Conservation (phyloP, 2,113 vertebrate genomes). For the Spermophilus dauricus region DNA sequence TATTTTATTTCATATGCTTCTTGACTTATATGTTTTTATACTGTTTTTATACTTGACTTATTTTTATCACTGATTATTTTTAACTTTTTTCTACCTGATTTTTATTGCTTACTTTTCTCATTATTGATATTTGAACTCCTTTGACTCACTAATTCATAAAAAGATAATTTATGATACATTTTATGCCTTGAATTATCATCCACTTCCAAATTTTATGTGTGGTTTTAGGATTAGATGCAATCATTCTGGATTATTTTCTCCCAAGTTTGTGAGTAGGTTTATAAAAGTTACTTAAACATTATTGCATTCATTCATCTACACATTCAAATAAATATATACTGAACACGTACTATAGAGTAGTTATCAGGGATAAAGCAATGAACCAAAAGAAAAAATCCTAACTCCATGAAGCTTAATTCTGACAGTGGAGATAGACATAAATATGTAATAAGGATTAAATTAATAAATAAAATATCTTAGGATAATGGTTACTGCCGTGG, state of each 20-base stretch:
- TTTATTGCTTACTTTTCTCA: constrained; percentile 25
- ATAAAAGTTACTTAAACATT: constrained; percentile 6
- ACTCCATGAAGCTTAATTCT: neutral
- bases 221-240: neutral
- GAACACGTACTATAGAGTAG: neutral
- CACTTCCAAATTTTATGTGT: neutral
- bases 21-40: neutral
- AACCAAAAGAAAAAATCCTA: neutral
- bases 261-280: neutral
- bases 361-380: neutral
- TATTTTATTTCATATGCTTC: neutral
- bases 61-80: constrained; percentile 33
- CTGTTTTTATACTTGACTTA: neutral
- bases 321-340: neutral
- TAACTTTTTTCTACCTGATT: neutral
- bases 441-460: neutral
- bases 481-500: neutral
- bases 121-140: constrained; percentile 4
- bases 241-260: constrained; percentile 23
- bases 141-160: neutral
- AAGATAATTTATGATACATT: neutral
- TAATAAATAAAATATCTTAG: neutral
- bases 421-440: neutral
- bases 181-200: neutral
- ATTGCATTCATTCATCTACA: neutral